Evolutionary conservation across 2,797 vertebrate genomes (phyloP).

Genomic region (Anniella stebbinsi): DNA sequence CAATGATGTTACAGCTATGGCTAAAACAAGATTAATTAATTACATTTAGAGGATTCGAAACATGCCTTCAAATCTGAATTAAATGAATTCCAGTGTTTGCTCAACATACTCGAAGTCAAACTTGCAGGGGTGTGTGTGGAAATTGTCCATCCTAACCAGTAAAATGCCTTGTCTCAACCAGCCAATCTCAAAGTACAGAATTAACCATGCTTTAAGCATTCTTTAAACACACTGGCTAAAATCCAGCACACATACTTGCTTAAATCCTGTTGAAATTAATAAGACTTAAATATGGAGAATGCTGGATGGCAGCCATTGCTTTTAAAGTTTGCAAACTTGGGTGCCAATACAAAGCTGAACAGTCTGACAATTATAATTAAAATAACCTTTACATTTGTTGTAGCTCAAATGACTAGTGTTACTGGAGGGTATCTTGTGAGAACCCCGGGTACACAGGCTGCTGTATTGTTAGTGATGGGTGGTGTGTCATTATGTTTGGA

Average conservation of each 20-base stretch:
- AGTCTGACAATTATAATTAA: not conserved
- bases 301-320: not conserved
- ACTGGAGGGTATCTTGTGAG: not conserved
- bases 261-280: slow-evolving; percentile 6
- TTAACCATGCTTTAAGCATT: not conserved
- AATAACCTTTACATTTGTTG: not conserved
- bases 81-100: slow-evolving; percentile 2
- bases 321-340: slow-evolving; percentile 12
- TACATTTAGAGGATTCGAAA: not conserved
- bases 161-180: not conserved
- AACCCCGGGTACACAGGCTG: not conserved
- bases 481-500: not conserved
- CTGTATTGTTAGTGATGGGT: not conserved
- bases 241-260: not conserved
- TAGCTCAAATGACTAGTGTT: not conserved
- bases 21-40: not conserved
- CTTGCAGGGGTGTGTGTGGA: not conserved
- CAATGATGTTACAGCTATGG: not conserved
- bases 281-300: not conserved
- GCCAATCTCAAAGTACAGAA: not conserved
- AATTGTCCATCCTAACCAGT: not conserved
- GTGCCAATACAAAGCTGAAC: not conserved
- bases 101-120: not conserved
- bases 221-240: slow-evolving; percentile 9
- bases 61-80: not conserved